Percentiles rank a stretch among this genome's conserved stretches.
These are phyloP conservation scores for Brienomyrus longianalis DNA, from an alignment of 2,113 vertebrate species.

Conservation along the genomic window DNA sequence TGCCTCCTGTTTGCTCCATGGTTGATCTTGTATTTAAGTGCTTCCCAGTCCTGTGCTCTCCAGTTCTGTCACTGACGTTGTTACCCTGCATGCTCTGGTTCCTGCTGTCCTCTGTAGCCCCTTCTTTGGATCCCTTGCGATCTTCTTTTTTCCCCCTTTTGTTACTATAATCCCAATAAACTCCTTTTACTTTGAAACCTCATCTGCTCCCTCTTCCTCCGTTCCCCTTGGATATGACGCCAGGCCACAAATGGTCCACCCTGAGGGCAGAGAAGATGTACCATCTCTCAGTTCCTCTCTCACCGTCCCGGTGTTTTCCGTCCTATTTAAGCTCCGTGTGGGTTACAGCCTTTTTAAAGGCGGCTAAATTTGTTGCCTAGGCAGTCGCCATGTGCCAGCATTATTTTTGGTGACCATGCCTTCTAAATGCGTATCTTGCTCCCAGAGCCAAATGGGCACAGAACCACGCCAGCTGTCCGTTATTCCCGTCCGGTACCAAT, in stretches of 20 bases:
- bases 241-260: not conserved
- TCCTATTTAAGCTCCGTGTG: constrained; percentile 39
- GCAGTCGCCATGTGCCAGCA: constrained; percentile 47
- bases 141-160: not conserved
- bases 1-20: not conserved
- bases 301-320: not conserved
- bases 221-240: not conserved
- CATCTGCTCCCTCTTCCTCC: not conserved
- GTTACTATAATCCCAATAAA: not conserved
- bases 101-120: not conserved
- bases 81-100: not conserved
- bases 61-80: not conserved
- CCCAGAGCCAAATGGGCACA: constrained; percentile 59
- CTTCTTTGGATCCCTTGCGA: not conserved
- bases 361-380: constrained; percentile 44
- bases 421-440: constrained; percentile 60
- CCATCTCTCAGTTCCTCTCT: not conserved
- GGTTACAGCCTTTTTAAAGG: constrained; percentile 42
- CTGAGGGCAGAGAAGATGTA: not conserved
- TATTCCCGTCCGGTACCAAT: constrained; percentile 9
- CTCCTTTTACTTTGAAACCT: not conserved
- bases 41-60: not conserved
- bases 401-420: constrained; percentile 41
- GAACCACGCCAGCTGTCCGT: constrained; percentile 53
- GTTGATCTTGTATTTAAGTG: not conserved